These are phyloP conservation scores for Colletes collaris DNA, from an alignment of 2,888 invertebrate genomes.

Conservation along the genomic window DNA sequence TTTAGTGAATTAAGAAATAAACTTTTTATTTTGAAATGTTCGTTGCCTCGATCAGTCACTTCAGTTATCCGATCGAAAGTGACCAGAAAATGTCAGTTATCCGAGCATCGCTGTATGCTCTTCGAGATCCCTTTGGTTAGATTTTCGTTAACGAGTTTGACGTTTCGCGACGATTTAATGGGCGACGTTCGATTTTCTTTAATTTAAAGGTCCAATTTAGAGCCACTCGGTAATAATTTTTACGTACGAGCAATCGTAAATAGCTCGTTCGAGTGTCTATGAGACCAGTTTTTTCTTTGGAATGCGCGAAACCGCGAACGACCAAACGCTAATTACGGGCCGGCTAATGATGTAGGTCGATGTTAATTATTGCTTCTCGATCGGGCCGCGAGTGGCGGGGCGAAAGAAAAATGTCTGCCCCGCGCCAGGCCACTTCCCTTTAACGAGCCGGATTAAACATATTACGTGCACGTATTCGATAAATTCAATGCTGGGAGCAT, in stretches of 20 bases:
- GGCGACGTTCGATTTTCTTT: too few relatives aligned
- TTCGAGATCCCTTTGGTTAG: too few relatives aligned
- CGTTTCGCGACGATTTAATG: not conserved
- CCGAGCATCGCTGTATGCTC: too few relatives aligned
- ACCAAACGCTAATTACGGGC: conserved; percentile 31
- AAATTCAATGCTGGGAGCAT: not conserved
- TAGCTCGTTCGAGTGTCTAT: not conserved
- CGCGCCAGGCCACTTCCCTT: not conserved
- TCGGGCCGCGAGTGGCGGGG: conserved; percentile 30
- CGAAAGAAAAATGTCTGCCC: conserved; percentile 8
- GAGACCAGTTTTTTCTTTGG: conserved; percentile 12
- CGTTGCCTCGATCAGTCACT: too few relatives aligned
- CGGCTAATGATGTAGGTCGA: conserved; percentile 49
- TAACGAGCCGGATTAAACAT: conserved; percentile 22
- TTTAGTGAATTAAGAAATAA: too few relatives aligned
- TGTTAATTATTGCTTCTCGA: conserved; percentile 44
- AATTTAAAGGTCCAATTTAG: not conserved
- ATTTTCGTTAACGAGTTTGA: not conserved
- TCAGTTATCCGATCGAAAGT: too few relatives aligned
- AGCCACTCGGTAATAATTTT: not conserved
- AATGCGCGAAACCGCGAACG: conserved; percentile 8
- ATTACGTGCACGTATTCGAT: not conserved
- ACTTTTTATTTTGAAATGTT: too few relatives aligned
- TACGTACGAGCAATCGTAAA: not conserved
- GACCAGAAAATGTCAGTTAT: too few relatives aligned